Evolutionary conservation across 2,113 vertebrate species (phyloP), one percentile per base, ranked within the genome.

Genomic region (Ascaphus truei): DNA sequence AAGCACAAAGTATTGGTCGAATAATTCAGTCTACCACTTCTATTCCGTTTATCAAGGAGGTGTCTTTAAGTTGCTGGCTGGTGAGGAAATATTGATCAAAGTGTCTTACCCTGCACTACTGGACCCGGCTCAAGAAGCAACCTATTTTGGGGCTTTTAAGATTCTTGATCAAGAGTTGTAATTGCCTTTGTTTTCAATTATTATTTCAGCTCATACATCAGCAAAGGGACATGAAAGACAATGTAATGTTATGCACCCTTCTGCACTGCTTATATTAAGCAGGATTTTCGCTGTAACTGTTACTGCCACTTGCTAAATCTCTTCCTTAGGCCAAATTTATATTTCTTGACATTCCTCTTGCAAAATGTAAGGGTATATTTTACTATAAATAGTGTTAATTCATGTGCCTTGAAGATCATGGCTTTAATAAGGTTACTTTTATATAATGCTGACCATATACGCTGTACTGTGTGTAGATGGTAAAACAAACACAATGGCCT

Each of bases 131-230:
- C 88, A 91, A 47, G 90, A 94, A 60, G 94, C 93, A 61, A 98
- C 94, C 7, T 98, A 98, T 25, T 97, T 99, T 75, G 97, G 97
- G 50, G 93, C 92, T 0, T 94, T 98, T 77, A 98, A 98, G 86
- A 82, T 94, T 71, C 89, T 91, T 30, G 92, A 93, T 86, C 90
- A 93, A 90, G 85, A 90, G 23, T 12, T 13, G 72, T 31, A 16
- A 22, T 53, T 64, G 10, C 31, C 12, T 11, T 23, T 69, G 39
- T 25, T 33, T n/a, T 4, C 10, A 22, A 10, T 63, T 45, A 5
- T 20, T 33, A 11, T 20, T 30, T 55, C 5, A n/a, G 34, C 2
- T 43, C 27, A 25, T 45, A 20, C 7, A 15, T 2, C 39, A n/a
- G n/a, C 18, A 43, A 43, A 43, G 39, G 15, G 39, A 43, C 2